Evolutionary conservation across 2,797 vertebrate species (phyloP), one percentile per base, ranked within the genome.

Genomic region (Phaenicophaeus curvirostris): DNA sequence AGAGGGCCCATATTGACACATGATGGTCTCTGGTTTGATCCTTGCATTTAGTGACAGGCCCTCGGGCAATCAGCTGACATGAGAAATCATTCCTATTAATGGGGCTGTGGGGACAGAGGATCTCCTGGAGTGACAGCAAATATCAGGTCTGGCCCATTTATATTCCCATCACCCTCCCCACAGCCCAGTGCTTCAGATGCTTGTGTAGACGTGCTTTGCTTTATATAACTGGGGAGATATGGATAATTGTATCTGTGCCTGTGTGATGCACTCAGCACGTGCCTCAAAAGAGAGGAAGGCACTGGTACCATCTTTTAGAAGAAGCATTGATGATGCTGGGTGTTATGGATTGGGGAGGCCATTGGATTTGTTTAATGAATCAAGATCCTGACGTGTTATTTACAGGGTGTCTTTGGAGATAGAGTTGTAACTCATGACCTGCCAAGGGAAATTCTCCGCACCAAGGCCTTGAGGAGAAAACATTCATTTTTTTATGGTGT

Each of bases 341-440:
- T 53, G n/a, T 67, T 92, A 78, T 62, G 50, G 81, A 92, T 63
- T 71, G 81, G 62, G 72, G 35, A 62, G 55, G 59, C 59, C 35
- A 58, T 41, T 53, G 84, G 74, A 96, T 95, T 97, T 96, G 95
- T 97, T 96, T 94, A 93, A 96, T 71, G 85, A 95, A 76, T 93
- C 89, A 91, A 69, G 87, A 87, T 58, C 91, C 73, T 95, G 80
- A 51, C 0, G 3, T 86, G 67, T 89, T 95, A 96, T 97, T 98
- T 97, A 95, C 90, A 94, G 86, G 79, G 65, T 33, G 57, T 37
- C 72, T 93, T 88, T 67, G 90, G 83, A 97, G 96, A 97, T 65
- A 94, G 95, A 97, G 93, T 3, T 91, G 93, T 97, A 97, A 97
- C 89, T 97, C 96, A 97, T 5, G 41, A 31, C 5, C 39, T 93